phyloP scores from a whole-genome alignment of 2,113 vertebrate species.

The Oryzias celebensis region DNA sequence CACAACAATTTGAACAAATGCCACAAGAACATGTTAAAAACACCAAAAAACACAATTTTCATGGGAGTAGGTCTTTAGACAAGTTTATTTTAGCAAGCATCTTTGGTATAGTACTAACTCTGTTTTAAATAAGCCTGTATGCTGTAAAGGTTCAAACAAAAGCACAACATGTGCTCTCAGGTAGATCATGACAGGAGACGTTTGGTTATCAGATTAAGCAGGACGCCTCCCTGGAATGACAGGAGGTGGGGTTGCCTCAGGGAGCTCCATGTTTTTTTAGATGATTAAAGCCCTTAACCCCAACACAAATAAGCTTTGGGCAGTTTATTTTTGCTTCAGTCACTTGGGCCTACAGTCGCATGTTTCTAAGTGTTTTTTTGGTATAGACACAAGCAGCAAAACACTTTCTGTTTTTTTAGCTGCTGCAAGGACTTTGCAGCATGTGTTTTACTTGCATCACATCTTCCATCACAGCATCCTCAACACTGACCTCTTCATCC shows the following conservation, averaged over 20 bases:
- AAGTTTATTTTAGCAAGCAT: neutral
- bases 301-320: conserved; percentile 40
- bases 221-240: conserved; percentile 46
- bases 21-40: no score
- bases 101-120: neutral
- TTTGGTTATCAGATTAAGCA: conserved; percentile 58
- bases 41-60: no score
- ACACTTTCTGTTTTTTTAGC: conserved; percentile 49
- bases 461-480: no score
- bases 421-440: conserved; percentile 30
- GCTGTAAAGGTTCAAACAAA: conserved; percentile 2
- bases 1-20: no score
- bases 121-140: conserved; percentile 1
- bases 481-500: no score
- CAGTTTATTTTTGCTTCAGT: conserved; percentile 6
- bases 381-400: conserved; percentile 8
- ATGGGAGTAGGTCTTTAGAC: no score
- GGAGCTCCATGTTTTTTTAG: conserved; percentile 23
- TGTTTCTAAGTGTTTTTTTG: conserved; percentile 11
- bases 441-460: neutral
- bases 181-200: conserved; percentile 8
- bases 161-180: neutral
- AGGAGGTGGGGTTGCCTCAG: conserved; percentile 45
- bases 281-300: conserved; percentile 42
- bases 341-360: conserved; percentile 9